A percentile compares a stretch with the other conserved stretches of the same genome.
These are phyloP conservation scores for Nephrotoma appendiculata DNA, from an alignment of 2,888 invertebrate genomes.

Conservation along the genomic window DNA sequence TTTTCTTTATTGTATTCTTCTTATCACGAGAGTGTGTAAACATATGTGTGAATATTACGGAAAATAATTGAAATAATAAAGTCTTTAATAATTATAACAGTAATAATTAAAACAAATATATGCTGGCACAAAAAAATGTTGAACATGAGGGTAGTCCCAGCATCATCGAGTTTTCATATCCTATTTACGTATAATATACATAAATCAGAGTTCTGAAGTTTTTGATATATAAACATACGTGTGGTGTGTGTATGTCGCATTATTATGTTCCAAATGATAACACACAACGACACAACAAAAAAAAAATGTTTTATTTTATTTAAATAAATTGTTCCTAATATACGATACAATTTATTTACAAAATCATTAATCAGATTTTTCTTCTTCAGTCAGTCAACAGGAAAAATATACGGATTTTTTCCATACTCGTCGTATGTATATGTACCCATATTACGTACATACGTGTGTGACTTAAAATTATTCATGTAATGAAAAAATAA, in stretches of 20 bases:
- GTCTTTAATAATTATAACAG: background rate
- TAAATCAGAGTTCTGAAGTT: background rate
- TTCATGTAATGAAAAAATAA: background rate
- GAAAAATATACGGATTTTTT: background rate
- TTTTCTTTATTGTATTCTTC: background rate
- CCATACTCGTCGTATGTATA: no score
- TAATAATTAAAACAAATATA: background rate
- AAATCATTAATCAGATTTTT: background rate
- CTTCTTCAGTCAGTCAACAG: background rate
- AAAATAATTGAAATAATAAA: background rate
- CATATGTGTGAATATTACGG: background rate
- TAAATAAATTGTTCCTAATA: background rate
- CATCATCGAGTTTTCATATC: background rate
- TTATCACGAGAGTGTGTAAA: background rate
- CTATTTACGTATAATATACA: background rate
- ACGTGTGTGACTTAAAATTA: background rate
- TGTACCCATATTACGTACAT: background rate
- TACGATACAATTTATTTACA: background rate
- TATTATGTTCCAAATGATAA: background rate
- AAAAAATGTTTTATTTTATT: background rate
- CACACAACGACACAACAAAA: background rate
- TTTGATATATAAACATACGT: background rate
- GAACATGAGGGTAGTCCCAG: background rate
- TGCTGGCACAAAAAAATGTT: background rate
- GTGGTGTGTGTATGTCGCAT: background rate